Conservation (phyloP, 2,113 vertebrate genomes). For the Terrapene triunguis region DNA sequence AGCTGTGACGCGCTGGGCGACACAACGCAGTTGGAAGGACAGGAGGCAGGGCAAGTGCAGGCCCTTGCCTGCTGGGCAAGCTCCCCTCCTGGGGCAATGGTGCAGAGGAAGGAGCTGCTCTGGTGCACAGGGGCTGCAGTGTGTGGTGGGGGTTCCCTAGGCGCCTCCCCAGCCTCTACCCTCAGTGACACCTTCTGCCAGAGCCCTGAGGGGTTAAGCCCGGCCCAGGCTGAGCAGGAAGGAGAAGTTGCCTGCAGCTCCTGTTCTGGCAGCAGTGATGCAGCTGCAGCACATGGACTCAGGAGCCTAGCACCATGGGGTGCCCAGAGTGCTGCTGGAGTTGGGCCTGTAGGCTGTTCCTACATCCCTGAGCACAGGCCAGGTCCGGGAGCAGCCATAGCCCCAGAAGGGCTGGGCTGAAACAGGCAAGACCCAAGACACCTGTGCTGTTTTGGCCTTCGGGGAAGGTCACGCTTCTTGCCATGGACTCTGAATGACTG, state of each 20-base stretch:
- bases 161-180: accelerated
- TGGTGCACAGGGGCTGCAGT: neutral
- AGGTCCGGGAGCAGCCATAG: neutral
- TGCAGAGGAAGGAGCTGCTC: neutral
- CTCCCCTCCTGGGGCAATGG: neutral
- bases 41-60: neutral
- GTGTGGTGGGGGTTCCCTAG: neutral
- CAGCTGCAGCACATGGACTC: too few relatives aligned
- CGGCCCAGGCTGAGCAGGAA: too few relatives aligned
- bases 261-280: too few relatives aligned
- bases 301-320: too few relatives aligned
- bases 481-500: neutral
- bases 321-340: too few relatives aligned
- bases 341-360: neutral
- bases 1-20: neutral
- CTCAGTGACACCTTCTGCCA: too few relatives aligned
- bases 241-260: too few relatives aligned
- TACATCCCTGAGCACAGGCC: neutral
- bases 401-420: too few relatives aligned
- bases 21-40: neutral
- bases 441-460: neutral
- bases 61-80: too few relatives aligned
- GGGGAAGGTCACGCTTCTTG: neutral
- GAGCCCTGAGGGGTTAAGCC: too few relatives aligned
- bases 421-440: too few relatives aligned